A percentile compares a stretch with the other conserved stretches of the same genome.
Conservation (phyloP, 2,113 vertebrate species). For the Varanus komodoensis region DNA sequence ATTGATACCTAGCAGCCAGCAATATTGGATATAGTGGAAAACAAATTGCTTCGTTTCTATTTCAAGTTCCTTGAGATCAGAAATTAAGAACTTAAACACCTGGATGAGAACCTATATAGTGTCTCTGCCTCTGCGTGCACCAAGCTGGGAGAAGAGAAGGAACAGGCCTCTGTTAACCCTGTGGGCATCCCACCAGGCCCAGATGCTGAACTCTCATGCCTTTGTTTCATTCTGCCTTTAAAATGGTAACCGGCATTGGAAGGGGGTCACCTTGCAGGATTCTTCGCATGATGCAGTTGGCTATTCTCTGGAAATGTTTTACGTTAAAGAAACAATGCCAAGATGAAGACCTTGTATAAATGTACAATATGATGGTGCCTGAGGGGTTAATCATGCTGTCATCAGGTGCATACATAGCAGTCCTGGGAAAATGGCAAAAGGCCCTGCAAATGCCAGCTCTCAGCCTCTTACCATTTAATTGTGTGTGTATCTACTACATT, state of each 20-base stretch:
- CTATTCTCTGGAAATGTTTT: background rate
- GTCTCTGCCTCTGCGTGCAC: background rate
- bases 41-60: background rate
- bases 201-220: background rate
- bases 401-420: background rate
- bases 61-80: background rate
- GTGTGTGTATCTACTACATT: background rate
- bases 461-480: background rate
- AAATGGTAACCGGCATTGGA: background rate
- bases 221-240: background rate
- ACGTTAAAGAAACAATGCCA: constrained; percentile 17
- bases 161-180: background rate
- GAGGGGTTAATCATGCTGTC: constrained; percentile 15
- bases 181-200: background rate
- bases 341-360: constrained; percentile 33
- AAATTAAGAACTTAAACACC: background rate
- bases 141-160: background rate
- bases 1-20: background rate
- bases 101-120: background rate
- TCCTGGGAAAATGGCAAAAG: background rate
- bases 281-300: background rate
- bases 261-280: background rate
- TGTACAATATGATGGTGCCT: constrained; percentile 34
- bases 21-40: background rate
- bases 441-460: background rate